Base-by-base conservation (phyloP, 1,140 invertebrate genomes). In the Drosophila sturtevanti region DNA sequence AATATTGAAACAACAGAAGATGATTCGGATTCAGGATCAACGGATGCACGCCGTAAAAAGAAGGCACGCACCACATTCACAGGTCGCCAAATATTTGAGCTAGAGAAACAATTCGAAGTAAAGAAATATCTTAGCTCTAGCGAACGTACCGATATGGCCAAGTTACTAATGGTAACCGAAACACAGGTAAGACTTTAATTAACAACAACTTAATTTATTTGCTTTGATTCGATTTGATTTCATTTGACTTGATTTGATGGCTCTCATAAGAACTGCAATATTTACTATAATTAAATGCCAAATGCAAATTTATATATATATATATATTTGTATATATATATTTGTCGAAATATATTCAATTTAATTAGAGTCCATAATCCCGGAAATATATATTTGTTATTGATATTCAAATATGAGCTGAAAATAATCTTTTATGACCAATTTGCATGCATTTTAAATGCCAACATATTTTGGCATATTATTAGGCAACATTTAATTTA, bases 81-180 rank as follows among this genome's bases (percentile, higher is more conserved):
- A 0, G 98, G 98, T 1, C 92, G 97, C 56, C 98, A 99, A 93
- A 98, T 99, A 90, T 99, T 98, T 93, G 98, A 98, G 92, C 93
- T 99, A 90, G 98, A 99, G 93, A 97, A 98, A 91, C 96, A 98
- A 92, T 99, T 99, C 91, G 98, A 99, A 92, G 94, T 97, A 62
- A 99, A 98, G 93, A 99, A 99, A 92, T 99, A 99, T 93, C 94
- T 99, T 58, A 98, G 97, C 72, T 98, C 97, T n/a, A 97, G 96
- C 55, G 98, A 99, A 92, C 93, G 98, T 72, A 96, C 97, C 12
- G 97, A 98, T 80, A 97, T 98, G 96, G 97, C 98, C 12, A 97
- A 97, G 84, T 92, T 98, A 51, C 94, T 98, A 21, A 98, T 97
- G 90, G 98, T 99, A 64, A 99, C 98, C 7, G 98, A 98, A 93